Conservation (phyloP, 2,113 vertebrate species). For the Halichoeres trimaculatus region DNA sequence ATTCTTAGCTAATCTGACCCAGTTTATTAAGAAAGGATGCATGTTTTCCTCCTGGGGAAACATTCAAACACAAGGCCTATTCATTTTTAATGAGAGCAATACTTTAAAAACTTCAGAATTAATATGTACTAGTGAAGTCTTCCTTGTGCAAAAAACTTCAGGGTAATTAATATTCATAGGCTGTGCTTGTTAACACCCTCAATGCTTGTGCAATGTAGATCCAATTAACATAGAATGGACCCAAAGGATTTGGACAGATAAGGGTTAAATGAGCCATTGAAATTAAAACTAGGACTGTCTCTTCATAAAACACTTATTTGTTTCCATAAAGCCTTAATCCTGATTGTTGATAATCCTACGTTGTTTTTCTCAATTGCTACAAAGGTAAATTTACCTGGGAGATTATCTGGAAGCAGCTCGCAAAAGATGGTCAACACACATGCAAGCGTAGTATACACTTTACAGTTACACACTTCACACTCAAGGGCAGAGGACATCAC, state of each 20-base stretch:
- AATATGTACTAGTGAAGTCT: conserved; percentile 89
- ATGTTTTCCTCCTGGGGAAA: conserved; percentile 78
- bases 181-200: conserved; percentile 90
- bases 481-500: conserved; percentile 52
- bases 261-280: conserved; percentile 87
- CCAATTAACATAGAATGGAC: conserved; percentile 84
- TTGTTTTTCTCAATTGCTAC: conserved; percentile 64
- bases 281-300: conserved; percentile 82
- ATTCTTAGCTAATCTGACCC: conserved; percentile 78
- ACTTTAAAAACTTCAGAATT: conserved; percentile 90
- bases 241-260: conserved; percentile 89
- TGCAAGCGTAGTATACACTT: background rate
- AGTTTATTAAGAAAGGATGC: conserved; percentile 84
- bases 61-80: conserved; percentile 76
- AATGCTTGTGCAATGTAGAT: conserved; percentile 87
- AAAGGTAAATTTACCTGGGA: conserved; percentile 64
- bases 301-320: conserved; percentile 84
- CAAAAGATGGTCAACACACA: background rate
- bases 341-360: conserved; percentile 64
- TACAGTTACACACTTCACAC: conserved; percentile 49
- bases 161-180: conserved; percentile 94
- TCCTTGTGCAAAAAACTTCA: conserved; percentile 89
- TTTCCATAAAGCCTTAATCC: conserved; percentile 79
- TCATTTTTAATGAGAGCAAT: conserved; percentile 89
- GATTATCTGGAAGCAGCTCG: background rate